Percentiles rank a stretch among this genome's conserved stretches.
Conservation (phyloP, 2,888 invertebrate species). For the Amphipyra tragopoginis region DNA sequence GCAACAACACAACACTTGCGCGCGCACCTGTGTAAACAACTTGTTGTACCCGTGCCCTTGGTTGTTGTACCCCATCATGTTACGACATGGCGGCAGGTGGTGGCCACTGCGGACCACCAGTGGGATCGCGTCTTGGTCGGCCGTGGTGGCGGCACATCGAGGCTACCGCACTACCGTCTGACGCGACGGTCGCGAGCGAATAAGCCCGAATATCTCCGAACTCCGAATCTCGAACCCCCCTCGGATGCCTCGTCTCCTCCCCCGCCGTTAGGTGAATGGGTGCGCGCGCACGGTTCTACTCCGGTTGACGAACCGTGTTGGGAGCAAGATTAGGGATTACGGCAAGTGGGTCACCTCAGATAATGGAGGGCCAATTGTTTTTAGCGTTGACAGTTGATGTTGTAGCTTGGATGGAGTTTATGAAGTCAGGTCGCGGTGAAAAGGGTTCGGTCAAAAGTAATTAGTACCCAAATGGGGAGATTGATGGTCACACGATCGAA, state of each 20-base stretch:
- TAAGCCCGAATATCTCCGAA: constrained; percentile 62
- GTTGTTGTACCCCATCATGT: constrained; percentile 94
- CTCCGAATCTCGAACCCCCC: constrained; percentile 40
- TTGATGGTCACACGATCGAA: constrained; percentile 2
- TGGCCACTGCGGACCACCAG: constrained; percentile 88
- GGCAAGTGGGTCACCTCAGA: constrained; percentile 72
- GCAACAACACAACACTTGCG: constrained; percentile 61
- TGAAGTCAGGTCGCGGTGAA: constrained; percentile 29
- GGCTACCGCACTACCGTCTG: constrained; percentile 70
- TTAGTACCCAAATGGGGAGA: constrained; percentile 7
- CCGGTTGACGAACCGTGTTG: constrained; percentile 61
- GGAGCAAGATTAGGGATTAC: constrained; percentile 65
- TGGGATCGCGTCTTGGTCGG: constrained; percentile 87
- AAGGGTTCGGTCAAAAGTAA: constrained; percentile 25
- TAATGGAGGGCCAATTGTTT: constrained; percentile 56
- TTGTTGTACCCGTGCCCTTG: constrained; percentile 95
- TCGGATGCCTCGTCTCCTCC: constrained; percentile 36
- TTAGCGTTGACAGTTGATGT: constrained; percentile 37
- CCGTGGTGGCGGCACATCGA: constrained; percentile 80
- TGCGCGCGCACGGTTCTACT: constrained; percentile 81
- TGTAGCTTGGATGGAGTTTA: constrained; percentile 56
- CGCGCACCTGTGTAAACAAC: constrained; percentile 94
- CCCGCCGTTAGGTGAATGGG: constrained; percentile 72
- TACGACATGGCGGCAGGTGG: constrained; percentile 90
- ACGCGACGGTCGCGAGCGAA: constrained; percentile 73